Evolutionary conservation across 2,113 vertebrate species (phyloP), one percentile per base, ranked within the genome.

Genomic region (Sula dactylatra): DNA sequence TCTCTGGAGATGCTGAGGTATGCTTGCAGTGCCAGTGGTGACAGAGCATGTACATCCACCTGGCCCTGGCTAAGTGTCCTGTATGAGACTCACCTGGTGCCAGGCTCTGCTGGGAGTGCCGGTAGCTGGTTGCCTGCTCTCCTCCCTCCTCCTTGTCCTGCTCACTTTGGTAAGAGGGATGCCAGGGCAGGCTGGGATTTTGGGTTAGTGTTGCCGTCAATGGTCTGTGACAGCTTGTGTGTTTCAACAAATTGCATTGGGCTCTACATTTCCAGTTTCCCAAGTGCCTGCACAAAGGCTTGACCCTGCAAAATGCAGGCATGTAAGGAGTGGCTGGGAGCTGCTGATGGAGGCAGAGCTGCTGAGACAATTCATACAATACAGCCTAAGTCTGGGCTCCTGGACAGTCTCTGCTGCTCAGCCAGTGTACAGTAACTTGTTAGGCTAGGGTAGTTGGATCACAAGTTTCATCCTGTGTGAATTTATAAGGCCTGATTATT

Each of bases 131-230:
- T 82, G 36, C 13, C 14, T 1, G 2, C 34, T 40, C 6, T 29
- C 45, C 11, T 65, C 59, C 24, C 24, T 88, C 18, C 47, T 56
- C 22, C 10, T 38, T 0, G 0, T 70, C 16, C 31, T 2, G 5
- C 54, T 76, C 0, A 0, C 27, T 58, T 72, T 64, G 0, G 0
- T 38, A 58, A 44, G 38, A n/a, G 21, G n/a, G 18, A 24, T 65
- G 17, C 34, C 38, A 40, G 10, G 13, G 25, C 22, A 40, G 29
- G 17, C 29, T 52, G 42, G 34, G 16, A 16, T 56, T 34, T 40
- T 44, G 27, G 7, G 12, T 27, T 76, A 24, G 18, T 56, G 16
- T 55, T 92, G n/a, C 26, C 3, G 32, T 38, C 14, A 3, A 1
- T 66, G 13, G 3, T 62, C 42, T 45, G 20, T 85, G 22, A 50